Evolutionary conservation across 2,888 invertebrate species (phyloP).

Genomic region (Calameuta filiformis): DNA sequence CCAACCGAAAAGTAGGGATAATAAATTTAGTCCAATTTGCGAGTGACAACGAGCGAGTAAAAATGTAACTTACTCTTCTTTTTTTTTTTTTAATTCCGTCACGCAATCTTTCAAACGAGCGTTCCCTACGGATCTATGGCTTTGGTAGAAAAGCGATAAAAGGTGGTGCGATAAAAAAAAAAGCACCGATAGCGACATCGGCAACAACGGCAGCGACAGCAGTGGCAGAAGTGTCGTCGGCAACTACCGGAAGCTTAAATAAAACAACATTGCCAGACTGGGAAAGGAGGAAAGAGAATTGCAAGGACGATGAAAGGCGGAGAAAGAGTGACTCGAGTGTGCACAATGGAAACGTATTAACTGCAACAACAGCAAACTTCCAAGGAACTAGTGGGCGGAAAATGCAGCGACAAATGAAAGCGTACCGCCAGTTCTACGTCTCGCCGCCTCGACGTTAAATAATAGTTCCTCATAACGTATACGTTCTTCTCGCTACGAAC

Average conservation of each 20-base stretch:
- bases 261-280: constrained; percentile 20
- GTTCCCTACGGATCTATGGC: not conserved
- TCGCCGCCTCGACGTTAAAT: constrained; percentile 15
- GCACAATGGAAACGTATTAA: constrained; percentile 34
- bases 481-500: not conserved
- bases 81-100: not conserved
- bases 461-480: constrained; percentile 6
- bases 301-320: not conserved
- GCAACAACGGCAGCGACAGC: not conserved
- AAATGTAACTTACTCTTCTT: not conserved
- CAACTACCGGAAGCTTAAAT: constrained; percentile 22
- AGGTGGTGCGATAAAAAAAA: not conserved
- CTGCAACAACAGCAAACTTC: constrained; percentile 26
- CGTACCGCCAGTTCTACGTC: not conserved
- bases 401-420: constrained; percentile 19
- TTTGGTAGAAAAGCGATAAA: not conserved
- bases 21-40: not conserved
- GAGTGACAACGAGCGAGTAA: not conserved
- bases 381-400: constrained; percentile 17
- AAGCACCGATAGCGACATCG: not conserved
- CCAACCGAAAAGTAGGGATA: not conserved
- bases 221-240: not conserved
- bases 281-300: constrained; percentile 5
- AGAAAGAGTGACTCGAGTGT: constrained; percentile 18
- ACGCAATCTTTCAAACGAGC: not conserved